Percentiles rank a stretch among this genome's conserved stretches.
phyloP scores from a whole-genome alignment of 2,113 vertebrate genomes.

The Pheucticus melanocephalus region DNA sequence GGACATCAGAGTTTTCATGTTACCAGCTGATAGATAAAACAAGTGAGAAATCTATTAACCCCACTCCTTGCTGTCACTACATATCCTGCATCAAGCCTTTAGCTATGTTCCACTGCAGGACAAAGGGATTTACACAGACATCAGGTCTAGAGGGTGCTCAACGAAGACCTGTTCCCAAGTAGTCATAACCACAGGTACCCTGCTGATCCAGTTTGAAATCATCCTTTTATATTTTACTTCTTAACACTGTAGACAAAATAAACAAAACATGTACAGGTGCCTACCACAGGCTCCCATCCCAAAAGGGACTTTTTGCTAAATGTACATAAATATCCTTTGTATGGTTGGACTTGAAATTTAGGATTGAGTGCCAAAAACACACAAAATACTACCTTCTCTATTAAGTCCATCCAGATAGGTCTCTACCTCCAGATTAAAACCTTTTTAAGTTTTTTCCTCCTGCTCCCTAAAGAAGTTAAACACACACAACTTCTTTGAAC shows the following conservation, averaged over 20 bases:
- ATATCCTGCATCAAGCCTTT: neutral
- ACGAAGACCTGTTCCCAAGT: neutral
- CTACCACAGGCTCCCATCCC: neutral
- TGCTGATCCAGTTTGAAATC: neutral
- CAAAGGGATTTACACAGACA: neutral
- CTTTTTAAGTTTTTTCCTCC: neutral
- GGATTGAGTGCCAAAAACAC: neutral
- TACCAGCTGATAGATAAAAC: neutral
- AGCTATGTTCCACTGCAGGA: neutral
- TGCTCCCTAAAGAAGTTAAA: neutral
- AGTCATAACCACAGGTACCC: neutral
- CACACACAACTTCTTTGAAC: neutral
- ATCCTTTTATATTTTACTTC: neutral
- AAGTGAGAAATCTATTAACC: neutral
- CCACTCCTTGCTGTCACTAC: neutral
- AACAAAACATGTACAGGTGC: neutral
- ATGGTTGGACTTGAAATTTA: neutral
- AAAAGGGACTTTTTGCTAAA: neutral
- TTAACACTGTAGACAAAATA: neutral
- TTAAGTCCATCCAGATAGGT: neutral
- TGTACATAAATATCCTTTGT: neutral
- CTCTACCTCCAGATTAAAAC: neutral
- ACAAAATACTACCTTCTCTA: neutral
- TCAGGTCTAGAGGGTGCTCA: neutral
- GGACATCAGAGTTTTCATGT: neutral